These are phyloP conservation scores for Parapsyche elsis DNA, from an alignment of 1,140 invertebrate genomes.

Conservation along the genomic window DNA sequence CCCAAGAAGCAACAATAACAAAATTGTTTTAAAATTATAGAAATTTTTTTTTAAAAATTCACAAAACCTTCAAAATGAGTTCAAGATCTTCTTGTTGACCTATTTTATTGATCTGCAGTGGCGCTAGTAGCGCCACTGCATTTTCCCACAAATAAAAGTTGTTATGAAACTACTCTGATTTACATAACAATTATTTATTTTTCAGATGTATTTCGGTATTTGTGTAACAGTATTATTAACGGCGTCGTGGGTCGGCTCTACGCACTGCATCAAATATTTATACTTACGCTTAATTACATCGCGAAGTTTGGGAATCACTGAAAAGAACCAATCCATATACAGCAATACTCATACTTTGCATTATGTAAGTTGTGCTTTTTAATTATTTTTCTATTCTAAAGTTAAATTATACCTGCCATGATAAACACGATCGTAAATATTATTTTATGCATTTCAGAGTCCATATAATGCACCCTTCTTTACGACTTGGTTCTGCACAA, in stretches of 20 bases:
- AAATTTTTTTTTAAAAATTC: too few relatives aligned
- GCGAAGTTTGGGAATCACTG: constrained; percentile 50
- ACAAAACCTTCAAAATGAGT: too few relatives aligned
- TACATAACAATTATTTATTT: constrained; percentile 51
- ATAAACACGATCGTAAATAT: too few relatives aligned
- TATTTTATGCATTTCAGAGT: constrained; percentile 66
- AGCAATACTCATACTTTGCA: constrained; percentile 49
- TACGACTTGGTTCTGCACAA: constrained; percentile 95
- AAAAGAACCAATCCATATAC: constrained; percentile 54
- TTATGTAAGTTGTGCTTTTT: constrained; percentile 47
- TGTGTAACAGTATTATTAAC: constrained; percentile 86
- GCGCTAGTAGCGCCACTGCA: neutral
- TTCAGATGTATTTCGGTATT: constrained; percentile 87
- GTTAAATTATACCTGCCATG: neutral
- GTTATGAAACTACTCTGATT: neutral
- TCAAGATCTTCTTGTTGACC: too few relatives aligned
- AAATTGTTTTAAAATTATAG: too few relatives aligned
- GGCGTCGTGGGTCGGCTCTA: constrained; percentile 88
- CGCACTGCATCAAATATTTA: constrained; percentile 88
- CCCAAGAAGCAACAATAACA: too few relatives aligned
- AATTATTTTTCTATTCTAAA: neutral
- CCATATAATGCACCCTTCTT: constrained; percentile 91
- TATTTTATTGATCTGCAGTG: too few relatives aligned
- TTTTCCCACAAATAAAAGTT: too few relatives aligned
- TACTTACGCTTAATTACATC: constrained; percentile 69